Percentiles rank a stretch among this genome's conserved stretches.
Evolutionary conservation across 1,140 invertebrate species (phyloP).

Genomic region (Meteorus sp.): DNA sequence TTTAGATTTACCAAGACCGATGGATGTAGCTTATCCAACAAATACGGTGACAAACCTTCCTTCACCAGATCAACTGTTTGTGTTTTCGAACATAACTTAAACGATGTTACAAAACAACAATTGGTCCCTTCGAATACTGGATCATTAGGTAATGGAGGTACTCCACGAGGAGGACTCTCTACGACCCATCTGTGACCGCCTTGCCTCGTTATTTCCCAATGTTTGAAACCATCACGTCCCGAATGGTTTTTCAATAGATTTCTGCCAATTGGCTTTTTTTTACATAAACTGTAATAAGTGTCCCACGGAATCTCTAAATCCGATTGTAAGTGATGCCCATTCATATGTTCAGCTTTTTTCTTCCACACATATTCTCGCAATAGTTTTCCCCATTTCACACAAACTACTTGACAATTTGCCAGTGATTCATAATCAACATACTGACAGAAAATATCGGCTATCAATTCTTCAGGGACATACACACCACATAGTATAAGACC

Average conservation of each 20-base stretch:
- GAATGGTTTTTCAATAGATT: conserved; percentile 58
- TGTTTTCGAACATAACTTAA: conserved; percentile 42
- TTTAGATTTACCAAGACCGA: conserved; percentile 50
- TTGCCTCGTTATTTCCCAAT: conserved; percentile 45
- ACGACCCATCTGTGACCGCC: conserved; percentile 46
- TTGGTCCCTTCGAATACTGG: conserved; percentile 39
- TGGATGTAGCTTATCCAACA: conserved; percentile 51
- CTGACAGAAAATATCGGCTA: conserved; percentile 46
- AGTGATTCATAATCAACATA: conserved; percentile 43
- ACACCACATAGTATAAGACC: conserved; percentile 42
- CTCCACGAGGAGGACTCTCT: conserved; percentile 46
- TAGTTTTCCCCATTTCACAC: conserved; percentile 52
- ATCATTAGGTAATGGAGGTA: conserved; percentile 43
- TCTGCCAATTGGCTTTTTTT: conserved; percentile 48
- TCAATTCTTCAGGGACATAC: conserved; percentile 52
- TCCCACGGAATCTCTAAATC: conserved; percentile 40
- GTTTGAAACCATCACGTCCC: conserved; percentile 39
- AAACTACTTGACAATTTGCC: conserved; percentile 53
- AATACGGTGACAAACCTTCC: conserved; percentile 44
- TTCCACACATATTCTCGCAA: conserved; percentile 52
- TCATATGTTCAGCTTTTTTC: conserved; percentile 44
- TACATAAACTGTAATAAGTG: conserved; percentile 47
- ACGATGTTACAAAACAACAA: conserved; percentile 57
- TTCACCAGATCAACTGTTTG: conserved; percentile 50
- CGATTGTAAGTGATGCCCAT: conserved; percentile 32